These are phyloP conservation scores for Cephalotes varians DNA, from an alignment of 2,888 invertebrate species.

Conservation along the genomic window DNA sequence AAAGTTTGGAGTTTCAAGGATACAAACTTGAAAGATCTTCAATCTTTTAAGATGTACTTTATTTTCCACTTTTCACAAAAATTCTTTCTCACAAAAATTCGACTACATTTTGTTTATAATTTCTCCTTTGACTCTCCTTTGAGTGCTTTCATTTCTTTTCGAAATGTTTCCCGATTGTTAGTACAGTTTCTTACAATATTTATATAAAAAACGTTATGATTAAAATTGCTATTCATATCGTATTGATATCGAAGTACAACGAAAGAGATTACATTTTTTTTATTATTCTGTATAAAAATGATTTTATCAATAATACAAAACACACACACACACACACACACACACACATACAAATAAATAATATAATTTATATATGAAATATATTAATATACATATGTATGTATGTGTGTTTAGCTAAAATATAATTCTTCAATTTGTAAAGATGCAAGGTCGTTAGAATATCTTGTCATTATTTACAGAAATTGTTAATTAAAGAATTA, in stretches of 20 bases:
- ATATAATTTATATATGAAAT: background rate
- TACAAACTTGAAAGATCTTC: background rate
- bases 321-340: too few relatives aligned
- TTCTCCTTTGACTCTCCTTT: background rate
- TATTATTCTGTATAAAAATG: background rate
- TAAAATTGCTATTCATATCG: background rate
- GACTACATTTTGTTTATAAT: conserved; percentile 30
- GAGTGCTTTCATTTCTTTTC: background rate
- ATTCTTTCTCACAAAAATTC: conserved; percentile 5
- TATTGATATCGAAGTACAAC: too few relatives aligned
- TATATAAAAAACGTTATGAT: background rate
- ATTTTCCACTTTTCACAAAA: background rate
- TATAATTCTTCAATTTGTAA: background rate
- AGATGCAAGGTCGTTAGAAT: background rate
- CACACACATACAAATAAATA: too few relatives aligned
- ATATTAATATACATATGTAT: background rate
- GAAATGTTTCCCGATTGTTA: conserved; percentile 26
- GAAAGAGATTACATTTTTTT: background rate
- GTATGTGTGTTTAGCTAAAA: background rate
- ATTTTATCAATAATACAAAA: background rate
- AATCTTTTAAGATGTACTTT: background rate
- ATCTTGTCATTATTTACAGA: background rate
- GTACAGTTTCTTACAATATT: background rate
- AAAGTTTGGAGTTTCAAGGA: conserved; percentile 1
- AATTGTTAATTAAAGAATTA: conserved; percentile 10